Base-by-base conservation (phyloP, 2,113 vertebrate species). In the Oxyura jamaicensis region DNA sequence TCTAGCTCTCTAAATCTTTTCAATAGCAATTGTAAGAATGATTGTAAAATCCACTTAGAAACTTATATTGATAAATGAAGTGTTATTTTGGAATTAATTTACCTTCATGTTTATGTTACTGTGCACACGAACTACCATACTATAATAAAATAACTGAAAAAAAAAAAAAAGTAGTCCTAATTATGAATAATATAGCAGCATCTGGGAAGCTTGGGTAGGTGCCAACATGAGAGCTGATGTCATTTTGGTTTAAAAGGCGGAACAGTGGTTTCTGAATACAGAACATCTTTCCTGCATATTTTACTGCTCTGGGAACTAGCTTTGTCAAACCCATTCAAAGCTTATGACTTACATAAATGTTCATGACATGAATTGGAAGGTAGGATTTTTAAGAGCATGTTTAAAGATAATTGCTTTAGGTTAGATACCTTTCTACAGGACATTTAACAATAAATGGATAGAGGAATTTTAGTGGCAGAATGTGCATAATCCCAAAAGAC, bases 171-270 rank as follows among this genome's bases (percentile, higher is more conserved):
- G 29, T 60, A 60, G 52, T 62, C 31, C 23, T 91, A 83, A 95
- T 93, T 91, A 68, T 81, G 56, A 93, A 90, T 75, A 90, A 95
- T 86, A 90, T 17, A 95, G 52, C 68, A 94, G 46, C 91, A 83
- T 91, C 90, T 94, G 93, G 75, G 33, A 91, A 81, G 29, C 29
- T 88, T 95, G 90, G 73, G 22, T 63, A 42, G 11, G 12, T 88
- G 90, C 83, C 94, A 96, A 6, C 33, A 41, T 17, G 22, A 74
- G 10, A 80, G 59, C 46, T 0, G 2, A 75, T 58, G 35, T 55
- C 33, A 78, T 93, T 96, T 88, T 60, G 29, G 41, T 86, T 95
- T 90, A 75, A 93, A 90, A 88, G 65, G 71, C 83, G 66, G 33
- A 78, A 86, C 79, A 65, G 33, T 48, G 29, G 31, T 81, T 95